These are phyloP conservation scores for Dinoponera quadriceps DNA, from an alignment of 1,140 invertebrate genomes.

Conservation along the genomic window DNA sequence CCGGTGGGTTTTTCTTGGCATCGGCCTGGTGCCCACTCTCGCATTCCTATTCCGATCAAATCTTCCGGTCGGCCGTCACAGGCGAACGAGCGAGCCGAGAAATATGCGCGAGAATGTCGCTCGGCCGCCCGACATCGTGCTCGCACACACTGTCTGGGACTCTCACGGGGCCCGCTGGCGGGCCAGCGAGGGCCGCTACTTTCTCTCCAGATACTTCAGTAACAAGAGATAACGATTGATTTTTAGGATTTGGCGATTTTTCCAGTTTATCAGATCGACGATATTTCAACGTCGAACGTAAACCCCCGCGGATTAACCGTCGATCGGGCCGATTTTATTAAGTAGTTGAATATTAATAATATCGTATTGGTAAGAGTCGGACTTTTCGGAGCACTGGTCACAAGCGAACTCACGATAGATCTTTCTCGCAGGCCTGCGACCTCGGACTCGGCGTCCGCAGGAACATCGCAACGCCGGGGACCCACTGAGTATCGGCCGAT, in stretches of 20 bases:
- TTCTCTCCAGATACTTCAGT: background rate
- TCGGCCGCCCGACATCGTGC: background rate
- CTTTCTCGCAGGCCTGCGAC: background rate
- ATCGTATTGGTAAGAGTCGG: background rate
- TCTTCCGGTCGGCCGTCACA: background rate
- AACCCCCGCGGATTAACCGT: too few species aligned
- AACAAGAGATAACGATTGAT: background rate
- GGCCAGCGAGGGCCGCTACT: background rate
- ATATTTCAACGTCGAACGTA: background rate
- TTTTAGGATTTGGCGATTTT: background rate
- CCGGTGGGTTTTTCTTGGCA: background rate
- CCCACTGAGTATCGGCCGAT: background rate
- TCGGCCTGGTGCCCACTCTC: background rate
- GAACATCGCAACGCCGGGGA: slow-evolving; percentile 6
- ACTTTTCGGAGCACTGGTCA: background rate
- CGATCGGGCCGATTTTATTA: background rate
- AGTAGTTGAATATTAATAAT: background rate
- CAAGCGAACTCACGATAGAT: background rate
- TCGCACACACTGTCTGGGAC: background rate
- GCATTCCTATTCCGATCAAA: slow-evolving; percentile 7
- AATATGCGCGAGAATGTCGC: slow-evolving; percentile 8
- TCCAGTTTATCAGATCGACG: background rate
- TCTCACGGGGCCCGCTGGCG: background rate
- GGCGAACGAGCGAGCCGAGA: background rate
- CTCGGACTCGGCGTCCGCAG: too few species aligned